Evolutionary conservation across 1,140 invertebrate species (phyloP).

Genomic region (Plodia interpunctella): DNA sequence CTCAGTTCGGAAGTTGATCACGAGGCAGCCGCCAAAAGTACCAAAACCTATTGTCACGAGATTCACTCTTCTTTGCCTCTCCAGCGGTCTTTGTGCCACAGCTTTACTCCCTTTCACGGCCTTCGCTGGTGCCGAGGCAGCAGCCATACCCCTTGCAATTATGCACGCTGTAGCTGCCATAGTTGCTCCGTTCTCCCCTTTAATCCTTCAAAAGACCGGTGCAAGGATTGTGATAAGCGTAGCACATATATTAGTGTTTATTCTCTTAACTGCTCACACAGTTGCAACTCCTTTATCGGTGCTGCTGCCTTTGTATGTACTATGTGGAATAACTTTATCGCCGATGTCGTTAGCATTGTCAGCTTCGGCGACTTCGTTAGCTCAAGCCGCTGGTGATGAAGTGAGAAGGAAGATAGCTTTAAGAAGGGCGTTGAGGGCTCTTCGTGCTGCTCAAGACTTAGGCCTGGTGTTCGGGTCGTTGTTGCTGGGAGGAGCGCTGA

Average conservation of each 20-base stretch:
- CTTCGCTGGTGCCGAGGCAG: conserved; percentile 63
- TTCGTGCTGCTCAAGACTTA: conserved; percentile 78
- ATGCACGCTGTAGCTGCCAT: conserved; percentile 78
- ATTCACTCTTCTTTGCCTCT: conserved; percentile 62
- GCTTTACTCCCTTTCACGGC: conserved; percentile 61
- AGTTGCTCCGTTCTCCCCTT: conserved; percentile 81
- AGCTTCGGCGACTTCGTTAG: conserved; percentile 71
- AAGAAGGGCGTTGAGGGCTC: conserved; percentile 54
- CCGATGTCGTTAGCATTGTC: conserved; percentile 77
- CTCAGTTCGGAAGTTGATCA: conserved; percentile 81
- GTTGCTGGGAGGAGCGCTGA: conserved; percentile 53
- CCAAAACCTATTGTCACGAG: conserved; percentile 76
- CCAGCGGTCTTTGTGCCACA: conserved; percentile 73
- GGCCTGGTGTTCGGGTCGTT: conserved; percentile 74
- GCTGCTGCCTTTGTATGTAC: conserved; percentile 78
- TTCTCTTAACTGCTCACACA: conserved; percentile 51
- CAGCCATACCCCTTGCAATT: conserved; percentile 72
- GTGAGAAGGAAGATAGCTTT: conserved; percentile 60
- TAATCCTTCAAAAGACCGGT: conserved; percentile 67
- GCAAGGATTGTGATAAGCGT: conserved; percentile 44
- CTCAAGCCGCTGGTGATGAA: conserved; percentile 63
- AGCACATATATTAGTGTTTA: conserved; percentile 42
- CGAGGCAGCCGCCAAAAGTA: conserved; percentile 49
- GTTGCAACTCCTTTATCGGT: conserved; percentile 49
- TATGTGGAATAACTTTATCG: conserved; percentile 79